Conservation (phyloP, 2,797 vertebrate genomes). For the Enteromius viviparus region DNA sequence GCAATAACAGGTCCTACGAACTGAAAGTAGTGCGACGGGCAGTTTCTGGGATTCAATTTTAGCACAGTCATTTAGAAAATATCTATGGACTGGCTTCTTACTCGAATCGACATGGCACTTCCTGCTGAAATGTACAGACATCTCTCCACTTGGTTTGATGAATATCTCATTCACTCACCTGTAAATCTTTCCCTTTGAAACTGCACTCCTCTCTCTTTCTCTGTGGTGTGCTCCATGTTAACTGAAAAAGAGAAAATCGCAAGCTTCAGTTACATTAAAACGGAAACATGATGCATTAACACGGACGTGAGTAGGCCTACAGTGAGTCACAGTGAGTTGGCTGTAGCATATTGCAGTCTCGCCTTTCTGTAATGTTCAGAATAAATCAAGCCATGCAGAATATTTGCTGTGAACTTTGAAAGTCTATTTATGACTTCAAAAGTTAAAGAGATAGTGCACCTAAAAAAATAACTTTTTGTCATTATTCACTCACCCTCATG, state of each 20-base stretch:
- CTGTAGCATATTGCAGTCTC: conserved; percentile 2
- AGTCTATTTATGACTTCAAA: conserved; percentile 6
- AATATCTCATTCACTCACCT: conserved; percentile 75
- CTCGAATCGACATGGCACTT: not conserved
- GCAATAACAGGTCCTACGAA: not conserved
- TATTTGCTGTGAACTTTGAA: conserved; percentile 11
- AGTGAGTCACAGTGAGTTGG: conserved; percentile 16
- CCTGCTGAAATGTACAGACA: not conserved
- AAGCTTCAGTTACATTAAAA: conserved; percentile 35
- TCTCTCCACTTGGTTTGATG: not conserved
- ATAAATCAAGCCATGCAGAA: not conserved
- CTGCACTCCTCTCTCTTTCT: conserved; percentile 89
- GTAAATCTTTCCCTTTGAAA: conserved; percentile 95
- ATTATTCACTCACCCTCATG: too few species aligned
- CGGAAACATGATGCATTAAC: conserved; percentile 15
- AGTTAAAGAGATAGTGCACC: not conserved
- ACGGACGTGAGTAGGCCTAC: not conserved
- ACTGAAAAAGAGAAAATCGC: conserved; percentile 71
- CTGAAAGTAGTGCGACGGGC: conserved; percentile 14
- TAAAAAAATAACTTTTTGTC: too few species aligned
- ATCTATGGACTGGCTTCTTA: not conserved
- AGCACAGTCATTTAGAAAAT: not conserved
- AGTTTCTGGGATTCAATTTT: not conserved
- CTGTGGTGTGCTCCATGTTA: conserved; percentile 86
- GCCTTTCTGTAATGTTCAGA: not conserved